Conservation (phyloP, 92 coral and sea anemone species). For the Anthopleura xanthogrammica region DNA sequence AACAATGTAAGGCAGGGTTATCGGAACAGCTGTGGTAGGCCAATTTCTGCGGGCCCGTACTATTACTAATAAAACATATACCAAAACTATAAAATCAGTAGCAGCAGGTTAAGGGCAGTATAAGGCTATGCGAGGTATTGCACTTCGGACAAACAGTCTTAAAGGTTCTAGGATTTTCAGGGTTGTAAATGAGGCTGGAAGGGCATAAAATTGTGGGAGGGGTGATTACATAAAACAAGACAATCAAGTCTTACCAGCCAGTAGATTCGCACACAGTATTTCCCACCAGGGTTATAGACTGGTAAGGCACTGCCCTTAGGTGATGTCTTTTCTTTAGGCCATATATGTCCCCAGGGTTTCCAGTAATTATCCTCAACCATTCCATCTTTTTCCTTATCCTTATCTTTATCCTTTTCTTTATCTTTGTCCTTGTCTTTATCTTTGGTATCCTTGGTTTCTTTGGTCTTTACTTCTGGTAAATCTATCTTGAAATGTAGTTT, state of each 20-base stretch:
- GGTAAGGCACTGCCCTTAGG: conserved; percentile 63
- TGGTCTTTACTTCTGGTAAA: conserved; percentile 50
- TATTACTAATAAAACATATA: no score
- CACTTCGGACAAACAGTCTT: no score
- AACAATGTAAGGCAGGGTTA: no score
- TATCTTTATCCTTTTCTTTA: conserved; percentile 72
- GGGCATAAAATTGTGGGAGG: no score
- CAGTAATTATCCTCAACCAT: conserved; percentile 78
- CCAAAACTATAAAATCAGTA: no score
- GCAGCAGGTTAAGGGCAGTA: no score
- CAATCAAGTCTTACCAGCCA: conserved; percentile 80
- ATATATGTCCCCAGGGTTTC: conserved; percentile 98
- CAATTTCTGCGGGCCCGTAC: no score
- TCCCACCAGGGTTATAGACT: conserved; percentile 88
- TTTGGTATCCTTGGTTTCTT: conserved; percentile 62
- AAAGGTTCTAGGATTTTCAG: no score
- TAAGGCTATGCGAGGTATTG: no score
- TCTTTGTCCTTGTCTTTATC: conserved; percentile 67
- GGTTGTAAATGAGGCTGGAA: no score
- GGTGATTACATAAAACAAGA: no score
- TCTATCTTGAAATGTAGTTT: conserved; percentile 83
- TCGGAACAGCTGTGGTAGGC: no score
- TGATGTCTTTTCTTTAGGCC: conserved; percentile 93
- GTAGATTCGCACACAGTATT: conserved; percentile 79
- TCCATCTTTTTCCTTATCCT: conserved; percentile 66